A percentile compares a stretch with the other conserved stretches of the same genome.
Conservation (phyloP, 2,797 vertebrate genomes). For the Rhadinocentrus ornatus region DNA sequence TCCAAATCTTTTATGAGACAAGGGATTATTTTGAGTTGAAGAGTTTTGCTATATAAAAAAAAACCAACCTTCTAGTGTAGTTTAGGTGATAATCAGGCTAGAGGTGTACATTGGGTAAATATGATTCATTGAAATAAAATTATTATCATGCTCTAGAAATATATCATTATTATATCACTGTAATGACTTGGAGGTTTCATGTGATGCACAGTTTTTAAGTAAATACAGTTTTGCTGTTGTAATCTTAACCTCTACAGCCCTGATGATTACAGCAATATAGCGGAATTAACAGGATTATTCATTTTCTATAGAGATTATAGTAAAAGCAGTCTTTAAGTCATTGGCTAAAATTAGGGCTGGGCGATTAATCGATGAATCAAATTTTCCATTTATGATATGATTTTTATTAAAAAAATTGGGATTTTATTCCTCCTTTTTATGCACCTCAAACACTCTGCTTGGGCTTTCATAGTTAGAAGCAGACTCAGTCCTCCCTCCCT, state of each 20-base stretch:
- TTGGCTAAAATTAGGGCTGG: too few species aligned
- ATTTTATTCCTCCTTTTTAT: too few species aligned
- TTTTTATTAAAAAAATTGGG: too few species aligned
- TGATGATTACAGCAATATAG: too few species aligned
- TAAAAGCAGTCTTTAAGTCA: too few species aligned
- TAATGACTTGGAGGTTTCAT: too few species aligned
- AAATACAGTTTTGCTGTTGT: neutral
- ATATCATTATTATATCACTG: neutral
- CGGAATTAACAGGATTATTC: too few species aligned
- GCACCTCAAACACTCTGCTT: too few species aligned
- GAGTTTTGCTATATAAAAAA: constrained; percentile 27
- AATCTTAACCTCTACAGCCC: neutral
- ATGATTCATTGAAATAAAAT: constrained; percentile 25
- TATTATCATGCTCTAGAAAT: neutral
- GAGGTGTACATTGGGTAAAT: neutral
- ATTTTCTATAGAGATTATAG: neutral
- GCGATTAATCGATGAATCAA: too few species aligned
- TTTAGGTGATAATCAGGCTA: constrained; percentile 20
- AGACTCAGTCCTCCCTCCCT: too few species aligned
- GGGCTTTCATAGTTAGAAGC: too few species aligned
- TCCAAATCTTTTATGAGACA: constrained; percentile 16
- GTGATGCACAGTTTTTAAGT: neutral
- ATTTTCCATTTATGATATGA: too few species aligned
- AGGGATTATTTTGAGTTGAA: constrained; percentile 36
- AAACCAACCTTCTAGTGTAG: constrained; percentile 12